Evolutionary conservation across 1,140 invertebrate genomes (phyloP), one percentile per base, ranked within the genome.

Genomic region (Drusus annulatus): DNA sequence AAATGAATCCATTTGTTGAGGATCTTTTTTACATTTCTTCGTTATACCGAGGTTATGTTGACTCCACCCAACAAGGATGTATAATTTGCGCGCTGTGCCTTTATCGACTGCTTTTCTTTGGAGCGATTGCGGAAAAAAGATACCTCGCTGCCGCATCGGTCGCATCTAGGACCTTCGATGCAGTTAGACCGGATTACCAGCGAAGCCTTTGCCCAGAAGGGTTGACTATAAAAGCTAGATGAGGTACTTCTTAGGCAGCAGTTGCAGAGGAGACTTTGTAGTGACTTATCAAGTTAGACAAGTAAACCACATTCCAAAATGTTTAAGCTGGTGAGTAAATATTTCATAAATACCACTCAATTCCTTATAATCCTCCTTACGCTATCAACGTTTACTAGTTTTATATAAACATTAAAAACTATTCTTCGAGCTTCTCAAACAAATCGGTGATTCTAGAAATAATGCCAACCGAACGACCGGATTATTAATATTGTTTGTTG

Each of bases 251-350:
- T 15, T 21, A 19, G 28, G 58, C 51, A 76, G 60, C 76, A 83
- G 78, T 83, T 45, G 52, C 36, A 63, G 50, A 54, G 28, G 76
- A 80, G 65, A 78, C 51, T 56, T 80, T 83, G 82, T 83, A 79
- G 79, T 81, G 76, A 83, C 76, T 83, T 74, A 56, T 45, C 36
- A 23, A 69, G 82, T 80, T 76, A 83, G 76, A 80, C 79, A 79
- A 79, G 19, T 25, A 52, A 60, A 76, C 68, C 69, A 69, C 69
- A 80, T 45, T 79, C 52, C 69, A 83, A 83, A 76, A 83, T 83
- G 82, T 60, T 69, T n/a, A 83, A 80, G 45, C 31, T 83, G 79
- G 82, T 83, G n/a, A 80, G 58, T 60, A 60, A 10, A 45, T 45
- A 1, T 45, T 45, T 13, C 36, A 4, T 45, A 45, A 10, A 45